Conservation (phyloP, 2,888 invertebrate genomes). For the Sepioteuthis lessoniana region DNA sequence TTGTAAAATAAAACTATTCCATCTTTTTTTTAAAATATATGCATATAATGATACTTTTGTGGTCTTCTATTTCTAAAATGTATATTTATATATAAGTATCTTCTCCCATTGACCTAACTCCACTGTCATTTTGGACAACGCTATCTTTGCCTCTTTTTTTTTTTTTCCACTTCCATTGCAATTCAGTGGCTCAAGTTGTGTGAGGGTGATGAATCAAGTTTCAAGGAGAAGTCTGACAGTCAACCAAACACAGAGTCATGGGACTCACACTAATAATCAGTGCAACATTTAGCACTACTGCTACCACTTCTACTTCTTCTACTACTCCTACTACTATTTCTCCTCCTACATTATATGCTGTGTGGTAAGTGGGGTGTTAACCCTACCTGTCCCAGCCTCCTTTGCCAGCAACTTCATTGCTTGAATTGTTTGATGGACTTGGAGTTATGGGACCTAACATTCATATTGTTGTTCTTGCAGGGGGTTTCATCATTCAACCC, state of each 20-base stretch:
- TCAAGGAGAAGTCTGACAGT: background rate
- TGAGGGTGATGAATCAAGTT: background rate
- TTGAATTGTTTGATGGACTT: background rate
- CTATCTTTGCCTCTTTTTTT: background rate
- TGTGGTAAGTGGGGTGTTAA: background rate
- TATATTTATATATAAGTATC: background rate
- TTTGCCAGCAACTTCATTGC: background rate
- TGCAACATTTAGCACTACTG: background rate
- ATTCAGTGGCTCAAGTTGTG: constrained; percentile 42
- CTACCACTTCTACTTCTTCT: background rate
- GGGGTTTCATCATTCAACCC: background rate
- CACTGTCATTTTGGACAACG: background rate
- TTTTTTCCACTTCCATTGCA: background rate
- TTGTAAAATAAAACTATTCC: background rate
- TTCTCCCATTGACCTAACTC: background rate
- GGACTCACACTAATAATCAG: background rate
- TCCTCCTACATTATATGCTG: constrained; percentile 24
- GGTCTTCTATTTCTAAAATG: background rate
- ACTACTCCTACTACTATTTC: background rate
- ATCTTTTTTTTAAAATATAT: background rate
- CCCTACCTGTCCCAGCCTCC: background rate
- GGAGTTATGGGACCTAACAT: constrained; percentile 8
- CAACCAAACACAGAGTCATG: background rate
- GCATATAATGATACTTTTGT: background rate
- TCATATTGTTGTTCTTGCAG: background rate